These are phyloP conservation scores for Arnoldichthys spilopterus DNA, from an alignment of 2,797 vertebrate genomes.

Conservation along the genomic window DNA sequence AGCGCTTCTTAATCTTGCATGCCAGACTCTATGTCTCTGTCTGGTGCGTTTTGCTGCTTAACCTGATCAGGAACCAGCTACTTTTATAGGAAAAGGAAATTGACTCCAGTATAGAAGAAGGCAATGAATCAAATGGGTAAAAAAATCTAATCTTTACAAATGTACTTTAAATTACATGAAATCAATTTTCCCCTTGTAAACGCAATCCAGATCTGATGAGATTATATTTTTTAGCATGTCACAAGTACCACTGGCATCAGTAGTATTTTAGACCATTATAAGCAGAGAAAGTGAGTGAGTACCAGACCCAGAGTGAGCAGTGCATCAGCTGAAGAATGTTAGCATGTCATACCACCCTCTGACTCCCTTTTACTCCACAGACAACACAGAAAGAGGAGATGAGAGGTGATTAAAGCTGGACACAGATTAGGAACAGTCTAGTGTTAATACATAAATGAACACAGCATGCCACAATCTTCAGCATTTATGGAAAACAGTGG, in stretches of 20 bases:
- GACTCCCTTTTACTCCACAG: conserved; percentile 41
- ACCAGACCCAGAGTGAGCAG: conserved; percentile 30
- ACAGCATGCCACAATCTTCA: no score
- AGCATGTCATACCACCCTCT: conserved; percentile 43
- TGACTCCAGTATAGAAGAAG: no score
- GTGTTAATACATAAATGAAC: not conserved
- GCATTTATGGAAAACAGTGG: no score
- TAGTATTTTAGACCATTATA: not conserved
- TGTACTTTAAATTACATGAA: no score
- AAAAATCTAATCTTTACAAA: not conserved
- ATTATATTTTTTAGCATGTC: not conserved
- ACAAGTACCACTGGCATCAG: not conserved
- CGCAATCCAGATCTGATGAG: not conserved
- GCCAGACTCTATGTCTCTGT: no score
- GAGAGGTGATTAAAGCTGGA: conserved; percentile 77
- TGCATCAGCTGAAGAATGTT: conserved; percentile 39
- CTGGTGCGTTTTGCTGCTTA: no score
- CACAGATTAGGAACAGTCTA: not conserved
- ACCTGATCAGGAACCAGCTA: no score
- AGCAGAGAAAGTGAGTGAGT: conserved; percentile 25
- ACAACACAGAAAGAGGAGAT: conserved; percentile 74
- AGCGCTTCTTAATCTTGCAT: no score
- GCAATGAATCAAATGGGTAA: no score
- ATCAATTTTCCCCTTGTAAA: not conserved
- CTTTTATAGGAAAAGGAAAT: no score